Conservation (phyloP, 2,888 invertebrate species). For the Palloptera scutellata region DNA sequence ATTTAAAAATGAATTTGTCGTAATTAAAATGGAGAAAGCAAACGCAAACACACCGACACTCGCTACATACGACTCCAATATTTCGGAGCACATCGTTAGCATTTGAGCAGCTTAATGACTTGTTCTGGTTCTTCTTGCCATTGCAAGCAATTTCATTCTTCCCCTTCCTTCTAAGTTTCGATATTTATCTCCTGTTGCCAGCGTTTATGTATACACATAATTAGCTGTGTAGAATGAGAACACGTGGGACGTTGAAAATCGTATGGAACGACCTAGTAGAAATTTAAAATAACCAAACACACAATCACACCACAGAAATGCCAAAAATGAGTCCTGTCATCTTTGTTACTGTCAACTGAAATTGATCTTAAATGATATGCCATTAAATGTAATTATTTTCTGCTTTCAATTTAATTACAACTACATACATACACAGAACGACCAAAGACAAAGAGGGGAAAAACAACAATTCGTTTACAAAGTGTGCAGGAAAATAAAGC, state of each 20-base stretch:
- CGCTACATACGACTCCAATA: too few species aligned
- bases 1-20: not conserved
- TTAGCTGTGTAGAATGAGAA: too few species aligned
- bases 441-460: not conserved
- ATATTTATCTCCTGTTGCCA: not conserved
- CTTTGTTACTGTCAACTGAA: constrained; percentile 32
- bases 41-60: too few species aligned
- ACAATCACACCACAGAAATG: constrained; percentile 3
- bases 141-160: too few species aligned
- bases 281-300: too few species aligned
- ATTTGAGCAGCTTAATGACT: constrained; percentile 35
- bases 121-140: constrained; percentile 13
- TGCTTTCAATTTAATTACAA: constrained; percentile 31
- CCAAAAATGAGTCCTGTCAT: constrained; percentile 33
- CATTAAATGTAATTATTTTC: constrained; percentile 37
- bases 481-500: constrained; percentile 6
- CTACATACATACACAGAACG: constrained; percentile 13
- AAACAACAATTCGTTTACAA: not conserved
- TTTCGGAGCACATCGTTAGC: constrained; percentile 34
- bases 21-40: not conserved
- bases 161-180: not conserved
- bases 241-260: too few species aligned
- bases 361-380: constrained; percentile 40
- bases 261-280: too few species aligned
- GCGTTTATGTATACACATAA: not conserved